phyloP scores from a whole-genome alignment of 1,140 invertebrate species.

The Monochamus saltuarius region DNA sequence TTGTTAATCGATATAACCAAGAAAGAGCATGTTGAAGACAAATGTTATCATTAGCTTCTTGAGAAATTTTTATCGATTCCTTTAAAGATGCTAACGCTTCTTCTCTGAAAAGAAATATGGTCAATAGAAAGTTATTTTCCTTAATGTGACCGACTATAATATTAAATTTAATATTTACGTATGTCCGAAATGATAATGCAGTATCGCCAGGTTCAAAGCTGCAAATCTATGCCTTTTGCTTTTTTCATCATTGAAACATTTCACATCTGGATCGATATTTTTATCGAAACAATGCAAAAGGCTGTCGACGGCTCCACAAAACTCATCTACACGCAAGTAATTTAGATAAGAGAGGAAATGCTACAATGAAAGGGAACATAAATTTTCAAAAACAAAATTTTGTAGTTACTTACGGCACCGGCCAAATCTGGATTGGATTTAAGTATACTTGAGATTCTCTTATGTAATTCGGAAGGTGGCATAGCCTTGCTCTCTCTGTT shows the following conservation, averaged over 20 bases:
- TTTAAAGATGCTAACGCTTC: conserved; percentile 76
- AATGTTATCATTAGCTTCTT: conserved; percentile 80
- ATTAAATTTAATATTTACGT: conserved; percentile 59
- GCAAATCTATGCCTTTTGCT: conserved; percentile 81
- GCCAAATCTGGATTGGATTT: conserved; percentile 78
- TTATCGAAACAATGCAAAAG: conserved; percentile 85
- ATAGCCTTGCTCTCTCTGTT: conserved; percentile 79
- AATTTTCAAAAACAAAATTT: not conserved
- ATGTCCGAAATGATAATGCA: conserved; percentile 84
- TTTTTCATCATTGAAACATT: conserved; percentile 61
- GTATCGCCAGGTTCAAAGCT: conserved; percentile 82
- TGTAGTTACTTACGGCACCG: conserved; percentile 67
- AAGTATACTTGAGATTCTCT: conserved; percentile 74
- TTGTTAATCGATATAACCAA: conserved; percentile 70
- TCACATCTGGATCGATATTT: conserved; percentile 55
- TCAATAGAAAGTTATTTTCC: not conserved
- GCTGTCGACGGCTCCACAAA: conserved; percentile 79
- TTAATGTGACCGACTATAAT: not conserved
- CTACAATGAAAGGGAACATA: conserved; percentile 55
- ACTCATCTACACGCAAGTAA: conserved; percentile 82
- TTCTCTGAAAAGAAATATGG: conserved; percentile 55
- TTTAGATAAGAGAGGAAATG: conserved; percentile 91
- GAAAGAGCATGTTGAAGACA: conserved; percentile 83
- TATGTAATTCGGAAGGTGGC: conserved; percentile 73
- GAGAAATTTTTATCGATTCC: conserved; percentile 85